Percentiles rank a stretch among this genome's conserved stretches.
Evolutionary conservation across 2,888 invertebrate species (phyloP).

Genomic region (Eupsilia transversa): DNA sequence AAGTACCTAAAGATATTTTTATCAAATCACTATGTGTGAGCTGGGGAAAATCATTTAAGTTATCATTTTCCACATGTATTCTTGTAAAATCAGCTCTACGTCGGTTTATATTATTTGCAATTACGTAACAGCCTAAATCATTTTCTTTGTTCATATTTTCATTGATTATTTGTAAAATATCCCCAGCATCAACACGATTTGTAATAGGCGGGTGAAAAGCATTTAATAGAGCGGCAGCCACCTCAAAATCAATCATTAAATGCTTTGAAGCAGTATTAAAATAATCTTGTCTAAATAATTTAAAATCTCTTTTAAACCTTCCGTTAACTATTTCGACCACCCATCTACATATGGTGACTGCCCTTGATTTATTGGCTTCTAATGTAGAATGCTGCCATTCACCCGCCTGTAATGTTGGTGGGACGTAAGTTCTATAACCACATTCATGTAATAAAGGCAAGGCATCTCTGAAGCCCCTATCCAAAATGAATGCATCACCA

Average conservation of each 20-base stretch:
- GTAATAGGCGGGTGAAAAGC: background rate
- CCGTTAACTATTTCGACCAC: too few species aligned
- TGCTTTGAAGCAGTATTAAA: too few species aligned
- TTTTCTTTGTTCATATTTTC: too few species aligned
- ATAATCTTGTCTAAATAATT: too few species aligned
- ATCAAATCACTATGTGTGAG: too few species aligned
- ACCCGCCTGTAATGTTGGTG: background rate
- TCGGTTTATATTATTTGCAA: too few species aligned
- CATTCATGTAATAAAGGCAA: background rate
- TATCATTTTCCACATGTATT: too few species aligned
- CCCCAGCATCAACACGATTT: background rate
- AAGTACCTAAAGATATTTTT: too few species aligned
- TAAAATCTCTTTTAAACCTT: too few species aligned
- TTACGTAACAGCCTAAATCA: too few species aligned
- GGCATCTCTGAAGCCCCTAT: background rate
- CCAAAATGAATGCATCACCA: conserved; percentile 13
- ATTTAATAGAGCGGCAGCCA: background rate
- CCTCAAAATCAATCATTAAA: background rate
- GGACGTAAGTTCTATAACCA: background rate
- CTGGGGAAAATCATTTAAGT: too few species aligned
- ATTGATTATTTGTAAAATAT: background rate
- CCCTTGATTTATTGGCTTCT: background rate
- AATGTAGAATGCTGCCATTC: background rate
- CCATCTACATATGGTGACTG: background rate
- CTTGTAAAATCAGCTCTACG: too few species aligned